Evolutionary conservation across 2,113 vertebrate genomes (phyloP), one percentile per base, ranked within the genome.

Genomic region (Sardina pilchardus): DNA sequence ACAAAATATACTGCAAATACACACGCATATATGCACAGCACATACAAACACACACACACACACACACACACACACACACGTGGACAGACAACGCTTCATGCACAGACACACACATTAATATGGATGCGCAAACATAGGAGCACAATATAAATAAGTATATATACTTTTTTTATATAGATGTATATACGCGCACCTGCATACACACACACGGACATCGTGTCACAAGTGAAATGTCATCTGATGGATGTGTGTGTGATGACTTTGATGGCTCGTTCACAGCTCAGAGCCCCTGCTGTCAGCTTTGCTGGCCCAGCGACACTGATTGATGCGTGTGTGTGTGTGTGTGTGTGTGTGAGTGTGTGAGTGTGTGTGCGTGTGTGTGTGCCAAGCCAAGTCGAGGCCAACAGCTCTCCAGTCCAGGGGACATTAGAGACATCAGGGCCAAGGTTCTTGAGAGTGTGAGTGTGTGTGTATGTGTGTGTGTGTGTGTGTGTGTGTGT

Each of bases 341-440:
- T 71, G 63, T 30, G n/a, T 30, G 63, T 71, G n/a, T 71, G 63
- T 67, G 56, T 63, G 56, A n/a, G 56, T 63, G 56, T 63, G 56
- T 26, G 56, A n/a, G 56, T 63, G 56, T 63, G 56, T 7, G n/a
- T 67, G 24, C 9, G 63, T 63, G 63, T 67, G 63, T 71, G 63
- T 71, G 63, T 71, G 63, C 8, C 44, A 9, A 45, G 6, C 44
- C 44, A 45, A 8, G 45, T 1, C 1, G 45, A 47, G 45, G 45
- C 45, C 45, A 53, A 17, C 14, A 19, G 17, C 12, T 4, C 17
- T 53, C 17, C 50, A 53, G 16, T 17, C 50, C 3, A 17, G 50
- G 50, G 50, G 50, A 53, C 17, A 53, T 53, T 4, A 53, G 50
- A 53, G 63, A 59, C 59, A 26, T 67, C 16, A 53, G 17, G 48